A percentile compares a stretch with the other conserved stretches of the same genome.
These are phyloP conservation scores for Ophioderma brevispina DNA, from an alignment of 35 echinoderm and acorn worm genomes.

Conservation along the genomic window DNA sequence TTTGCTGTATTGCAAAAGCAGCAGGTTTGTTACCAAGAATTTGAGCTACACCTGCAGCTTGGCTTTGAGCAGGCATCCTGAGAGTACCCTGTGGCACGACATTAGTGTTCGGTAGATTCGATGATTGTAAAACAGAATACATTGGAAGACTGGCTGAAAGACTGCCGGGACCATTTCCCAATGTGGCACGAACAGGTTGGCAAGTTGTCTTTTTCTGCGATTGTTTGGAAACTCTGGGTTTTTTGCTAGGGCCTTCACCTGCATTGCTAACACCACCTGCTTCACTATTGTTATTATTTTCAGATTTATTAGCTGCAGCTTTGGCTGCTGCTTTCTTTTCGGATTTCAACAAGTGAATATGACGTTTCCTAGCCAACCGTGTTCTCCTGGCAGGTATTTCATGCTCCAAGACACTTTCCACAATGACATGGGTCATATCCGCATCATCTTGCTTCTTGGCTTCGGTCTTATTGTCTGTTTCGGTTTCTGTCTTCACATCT, in stretches of 20 bases:
- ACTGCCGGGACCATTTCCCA: neutral
- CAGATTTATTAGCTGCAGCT: neutral
- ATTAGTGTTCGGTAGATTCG: neutral
- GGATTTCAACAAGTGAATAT: neutral
- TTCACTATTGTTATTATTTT: too few relatives aligned
- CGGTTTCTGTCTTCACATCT: neutral
- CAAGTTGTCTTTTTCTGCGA: neutral
- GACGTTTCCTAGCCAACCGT: neutral
- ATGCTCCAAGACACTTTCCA: conserved; percentile 4
- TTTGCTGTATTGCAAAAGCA: neutral
- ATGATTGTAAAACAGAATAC: neutral
- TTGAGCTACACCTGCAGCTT: too few relatives aligned
- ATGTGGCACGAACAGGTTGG: neutral
- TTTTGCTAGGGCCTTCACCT: neutral
- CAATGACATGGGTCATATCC: neutral
- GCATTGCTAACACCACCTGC: too few relatives aligned
- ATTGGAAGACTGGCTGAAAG: neutral
- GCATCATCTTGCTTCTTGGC: neutral
- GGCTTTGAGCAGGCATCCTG: neutral
- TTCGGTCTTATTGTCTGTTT: neutral
- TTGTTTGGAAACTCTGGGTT: neutral
- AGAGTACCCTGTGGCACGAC: neutral
- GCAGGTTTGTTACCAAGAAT: too few relatives aligned
- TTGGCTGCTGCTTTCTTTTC: neutral
- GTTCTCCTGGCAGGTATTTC: neutral